Conservation (phyloP, 1,140 invertebrate species). For the Eueides isabella region DNA sequence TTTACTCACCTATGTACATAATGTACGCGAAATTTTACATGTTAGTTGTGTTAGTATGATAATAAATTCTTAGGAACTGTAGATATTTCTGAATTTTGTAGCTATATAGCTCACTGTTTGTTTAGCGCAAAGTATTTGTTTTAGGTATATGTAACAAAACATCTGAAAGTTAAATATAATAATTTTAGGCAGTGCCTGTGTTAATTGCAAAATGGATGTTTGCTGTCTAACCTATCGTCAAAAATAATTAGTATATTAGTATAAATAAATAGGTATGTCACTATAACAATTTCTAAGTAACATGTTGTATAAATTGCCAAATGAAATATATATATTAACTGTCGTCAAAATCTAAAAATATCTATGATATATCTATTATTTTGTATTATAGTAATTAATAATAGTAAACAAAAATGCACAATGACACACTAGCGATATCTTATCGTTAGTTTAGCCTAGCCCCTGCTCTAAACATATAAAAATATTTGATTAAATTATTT, state of each 20-base stretch:
- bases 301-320: slow-evolving; percentile 11
- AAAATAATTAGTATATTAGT: not conserved
- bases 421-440: not conserved
- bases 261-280: slow-evolving; percentile 1
- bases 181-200: not conserved
- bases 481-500: not conserved
- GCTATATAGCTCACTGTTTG: slow-evolving; percentile 4
- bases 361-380: slow-evolving; percentile 5
- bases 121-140: slow-evolving; percentile 17
- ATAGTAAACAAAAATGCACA: not conserved
- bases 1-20: not conserved
- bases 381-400: slow-evolving; percentile 1
- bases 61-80: slow-evolving; percentile 13
- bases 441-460: not conserved
- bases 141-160: not conserved
- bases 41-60: slow-evolving; percentile 3
- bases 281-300: slow-evolving; percentile 2
- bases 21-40: slow-evolving; percentile 1
- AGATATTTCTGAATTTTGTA: slow-evolving; percentile 1
- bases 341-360: not conserved
- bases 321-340: slow-evolving; percentile 1
- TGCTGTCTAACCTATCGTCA: not conserved
- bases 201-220: not conserved
- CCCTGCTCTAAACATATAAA: not conserved
- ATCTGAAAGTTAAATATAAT: not conserved